Evolutionary conservation across 2,888 invertebrate genomes (phyloP).

Genomic region (Lomographa bimaculata): DNA sequence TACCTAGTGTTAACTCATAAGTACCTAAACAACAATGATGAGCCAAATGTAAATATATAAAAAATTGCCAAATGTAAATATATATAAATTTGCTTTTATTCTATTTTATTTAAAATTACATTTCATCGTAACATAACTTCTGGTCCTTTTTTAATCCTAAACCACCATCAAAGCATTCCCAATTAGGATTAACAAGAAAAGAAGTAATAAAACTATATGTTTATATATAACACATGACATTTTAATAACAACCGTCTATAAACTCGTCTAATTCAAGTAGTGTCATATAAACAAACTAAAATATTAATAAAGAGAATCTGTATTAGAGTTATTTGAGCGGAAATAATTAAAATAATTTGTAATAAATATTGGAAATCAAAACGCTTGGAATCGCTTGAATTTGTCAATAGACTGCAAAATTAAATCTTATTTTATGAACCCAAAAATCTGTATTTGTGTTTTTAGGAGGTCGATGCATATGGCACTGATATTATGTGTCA

Average conservation of each 20-base stretch:
- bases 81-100: too few relatives aligned
- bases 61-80: too few relatives aligned
- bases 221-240: conserved; percentile 3
- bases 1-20: too few relatives aligned
- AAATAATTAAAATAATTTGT: conserved; percentile 15
- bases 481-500: conserved; percentile 52
- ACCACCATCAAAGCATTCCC: too few relatives aligned
- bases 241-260: conserved; percentile 6
- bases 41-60: too few relatives aligned
- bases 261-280: conserved; percentile 5
- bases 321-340: conserved; percentile 12
- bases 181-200: neutral
- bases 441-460: conserved; percentile 23
- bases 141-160: too few relatives aligned
- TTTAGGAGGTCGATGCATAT: conserved; percentile 23
- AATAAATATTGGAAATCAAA: conserved; percentile 1
- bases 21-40: too few relatives aligned
- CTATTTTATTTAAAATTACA: too few relatives aligned
- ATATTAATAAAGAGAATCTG: conserved; percentile 19
- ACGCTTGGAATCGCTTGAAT: neutral
- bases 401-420: conserved; percentile 1
- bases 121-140: too few relatives aligned
- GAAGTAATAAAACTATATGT: neutral
- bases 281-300: conserved; percentile 17
- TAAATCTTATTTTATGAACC: conserved; percentile 8